Percentiles rank a stretch among this genome's conserved stretches.
These are phyloP conservation scores for Anthopleura xanthogrammica DNA, from an alignment of 92 coral and sea anemone species.

Conservation along the genomic window DNA sequence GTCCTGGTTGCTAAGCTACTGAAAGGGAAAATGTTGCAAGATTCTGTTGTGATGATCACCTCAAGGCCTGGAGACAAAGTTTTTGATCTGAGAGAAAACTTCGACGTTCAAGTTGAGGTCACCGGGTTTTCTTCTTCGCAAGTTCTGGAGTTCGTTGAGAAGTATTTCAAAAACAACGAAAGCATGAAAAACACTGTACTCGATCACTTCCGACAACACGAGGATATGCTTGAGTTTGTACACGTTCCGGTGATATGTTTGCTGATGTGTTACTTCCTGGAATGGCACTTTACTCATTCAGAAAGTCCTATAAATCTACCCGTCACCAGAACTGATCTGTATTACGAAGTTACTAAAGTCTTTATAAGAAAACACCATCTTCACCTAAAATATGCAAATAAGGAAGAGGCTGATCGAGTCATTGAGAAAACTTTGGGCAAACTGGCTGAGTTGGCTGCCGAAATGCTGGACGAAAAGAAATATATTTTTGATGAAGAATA, in stretches of 20 bases:
- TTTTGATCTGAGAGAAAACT: slow-evolving; percentile 16
- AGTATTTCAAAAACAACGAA: slow-evolving; percentile 31
- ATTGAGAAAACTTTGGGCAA: not conserved
- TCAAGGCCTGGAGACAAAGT: slow-evolving; percentile 48
- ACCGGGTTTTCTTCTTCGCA: slow-evolving; percentile 48
- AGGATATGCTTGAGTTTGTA: slow-evolving; percentile 35
- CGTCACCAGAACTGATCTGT: not conserved
- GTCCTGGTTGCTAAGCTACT: slow-evolving; percentile 40
- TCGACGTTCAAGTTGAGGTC: slow-evolving; percentile 42
- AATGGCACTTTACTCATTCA: not conserved
- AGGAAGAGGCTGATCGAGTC: too few species aligned
- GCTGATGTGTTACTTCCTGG: slow-evolving; percentile 8
- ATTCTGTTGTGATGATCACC: slow-evolving; percentile 37
- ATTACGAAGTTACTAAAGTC: not conserved
- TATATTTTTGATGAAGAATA: slow-evolving; percentile 10
- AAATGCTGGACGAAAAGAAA: not conserved
- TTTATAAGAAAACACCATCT: not conserved
- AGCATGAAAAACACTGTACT: slow-evolving; percentile 22
- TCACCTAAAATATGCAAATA: not conserved
- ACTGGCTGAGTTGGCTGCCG: not conserved
- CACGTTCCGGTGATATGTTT: slow-evolving; percentile 41
- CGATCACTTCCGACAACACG: slow-evolving; percentile 25
- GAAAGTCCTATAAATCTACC: not conserved
- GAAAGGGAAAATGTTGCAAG: slow-evolving; percentile 25
- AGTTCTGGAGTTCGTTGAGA: slow-evolving; percentile 40